phyloP scores from a whole-genome alignment of 2,113 vertebrate genomes.

The Nyctereutes procyonoides region DNA sequence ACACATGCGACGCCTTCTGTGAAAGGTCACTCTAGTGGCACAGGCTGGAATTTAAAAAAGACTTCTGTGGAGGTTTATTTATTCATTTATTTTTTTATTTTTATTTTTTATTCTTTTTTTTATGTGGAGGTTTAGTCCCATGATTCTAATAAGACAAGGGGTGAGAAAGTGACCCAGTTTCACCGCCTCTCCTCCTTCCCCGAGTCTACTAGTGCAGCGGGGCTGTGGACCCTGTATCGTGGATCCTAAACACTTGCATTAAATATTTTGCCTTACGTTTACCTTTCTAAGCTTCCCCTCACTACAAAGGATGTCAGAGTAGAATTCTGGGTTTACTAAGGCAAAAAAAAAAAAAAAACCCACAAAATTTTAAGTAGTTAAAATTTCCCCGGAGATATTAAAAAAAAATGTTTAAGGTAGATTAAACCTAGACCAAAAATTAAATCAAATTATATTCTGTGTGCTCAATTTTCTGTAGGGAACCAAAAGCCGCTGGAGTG shows the following conservation, averaged over 20 bases:
- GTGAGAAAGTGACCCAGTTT: neutral
- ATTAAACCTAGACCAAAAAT: slow-evolving; percentile 88
- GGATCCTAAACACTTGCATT: neutral
- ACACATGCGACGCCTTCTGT: neutral
- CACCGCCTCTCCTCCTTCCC: neutral
- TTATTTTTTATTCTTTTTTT: no score
- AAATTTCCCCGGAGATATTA: slow-evolving; percentile 82
- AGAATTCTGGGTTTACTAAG: slow-evolving; percentile 50
- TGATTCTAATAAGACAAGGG: neutral
- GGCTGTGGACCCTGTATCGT: neutral
- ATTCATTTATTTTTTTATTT: no score
- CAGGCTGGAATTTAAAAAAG: neutral
- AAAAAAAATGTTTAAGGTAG: slow-evolving; percentile 86
- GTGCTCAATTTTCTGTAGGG: slow-evolving; percentile 87
- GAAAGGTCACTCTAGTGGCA: slow-evolving; percentile 38
- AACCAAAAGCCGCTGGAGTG: slow-evolving; percentile 85
- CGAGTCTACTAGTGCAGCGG: neutral
- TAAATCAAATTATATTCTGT: slow-evolving; percentile 89
- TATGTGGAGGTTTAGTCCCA: neutral
- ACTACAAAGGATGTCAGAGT: neutral
- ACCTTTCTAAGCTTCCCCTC: neutral
- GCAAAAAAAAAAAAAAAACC: slow-evolving; percentile 59
- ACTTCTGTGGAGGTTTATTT: neutral
- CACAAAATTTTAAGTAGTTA: slow-evolving; percentile 76
- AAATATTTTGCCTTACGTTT: slow-evolving; percentile 31